Base-by-base conservation (phyloP, 2,113 vertebrate species). In the Periophthalmus modestus region DNA sequence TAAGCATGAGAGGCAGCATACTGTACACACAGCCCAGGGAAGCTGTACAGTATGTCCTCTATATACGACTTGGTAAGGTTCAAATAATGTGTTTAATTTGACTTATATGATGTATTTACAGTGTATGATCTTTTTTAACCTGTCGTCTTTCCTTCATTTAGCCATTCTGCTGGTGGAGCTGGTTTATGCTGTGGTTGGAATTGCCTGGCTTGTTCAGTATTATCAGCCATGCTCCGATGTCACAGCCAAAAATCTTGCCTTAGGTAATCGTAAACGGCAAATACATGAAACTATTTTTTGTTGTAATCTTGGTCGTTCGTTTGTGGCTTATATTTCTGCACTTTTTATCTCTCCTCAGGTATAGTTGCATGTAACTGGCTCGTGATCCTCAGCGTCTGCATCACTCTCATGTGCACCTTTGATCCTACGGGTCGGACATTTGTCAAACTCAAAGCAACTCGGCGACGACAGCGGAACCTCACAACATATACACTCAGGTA, bases 361-460 rank as follows among this genome's bases (percentile, higher is more conserved):
- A 99, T 99, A 80, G 98, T 99, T 39, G 96, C 95, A 52, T 99
- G 98, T 90, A 99, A 99, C 90, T 98, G 98, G 98, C 95, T 99
- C 4, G 97, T 99, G 80, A 98, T 99, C 89, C 94, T 99, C 79
- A 98, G 97, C 0, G 95, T 99, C 73, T 98, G 96, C 88, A 96
- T 99, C 89, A 99, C 97, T 0, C 96, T 98, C 67, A 95, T 98
- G 80, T 99, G 98, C 3, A 98, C 98, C 77, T 99, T 99, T 2
- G 98, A 99, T 84, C 96, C 97, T 13, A 99, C 98, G 1, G 98
- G 98, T 66, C 93, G 98, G 70, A 99, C 98, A 3, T 98, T 99
- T 6, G 98, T 99, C 87, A 99, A 99, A 69, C 94, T 99, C 71
- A 96, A 97, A 0, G 97, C 97, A 80, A 99, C 97, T 0, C 97